Evolutionary conservation across 2,113 vertebrate species (phyloP), one percentile per base, ranked within the genome.

Genomic region (Rhinolophus sinicus): DNA sequence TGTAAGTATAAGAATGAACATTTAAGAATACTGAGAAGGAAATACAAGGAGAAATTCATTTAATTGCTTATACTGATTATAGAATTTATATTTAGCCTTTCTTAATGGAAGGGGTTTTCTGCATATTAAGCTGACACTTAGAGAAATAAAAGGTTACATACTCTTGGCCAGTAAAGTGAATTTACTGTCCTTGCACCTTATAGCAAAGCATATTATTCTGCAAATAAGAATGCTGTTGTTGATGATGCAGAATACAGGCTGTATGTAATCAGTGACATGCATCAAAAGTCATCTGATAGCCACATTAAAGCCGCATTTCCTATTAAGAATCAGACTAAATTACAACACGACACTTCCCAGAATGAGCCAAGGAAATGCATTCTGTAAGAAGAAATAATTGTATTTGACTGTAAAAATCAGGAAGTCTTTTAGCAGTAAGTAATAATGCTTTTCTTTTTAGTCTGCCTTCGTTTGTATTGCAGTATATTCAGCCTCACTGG

Each of bases 241-340:
- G 98, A 96, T 96, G 93, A 94, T 94, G 89, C 83, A 76, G 89
- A 90, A 97, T 96, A 88, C 92, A 96, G 93, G 86, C 94, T 96
- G 72, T 85, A 2, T 93, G 76, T 98, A 98, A 98, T 98, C 97
- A 98, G 98, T 95, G 95, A 87, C 95, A 94, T 98, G 96, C 94
- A 98, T 98, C 98, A 98, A 96, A 98, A 98, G 94, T 88, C 97
- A 97, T 97, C 97, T 98, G 98, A 97, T 97, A 96, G 97, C 78
- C 44, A 1, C 97, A 96, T 98, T 97, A 98, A 98, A 98, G 84
- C 95, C 97, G 97, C 96, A 97, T 98, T 98, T 98, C 97, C 97
- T 98, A 97, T 98, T 98, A 98, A 97, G 86, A 98, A 93, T 97
- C 93, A 98, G 96, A 86, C 95, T 98, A 98, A 98, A 98, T 98